Base-by-base conservation (phyloP, 1,140 invertebrate species). In the Drosophila melanica region DNA sequence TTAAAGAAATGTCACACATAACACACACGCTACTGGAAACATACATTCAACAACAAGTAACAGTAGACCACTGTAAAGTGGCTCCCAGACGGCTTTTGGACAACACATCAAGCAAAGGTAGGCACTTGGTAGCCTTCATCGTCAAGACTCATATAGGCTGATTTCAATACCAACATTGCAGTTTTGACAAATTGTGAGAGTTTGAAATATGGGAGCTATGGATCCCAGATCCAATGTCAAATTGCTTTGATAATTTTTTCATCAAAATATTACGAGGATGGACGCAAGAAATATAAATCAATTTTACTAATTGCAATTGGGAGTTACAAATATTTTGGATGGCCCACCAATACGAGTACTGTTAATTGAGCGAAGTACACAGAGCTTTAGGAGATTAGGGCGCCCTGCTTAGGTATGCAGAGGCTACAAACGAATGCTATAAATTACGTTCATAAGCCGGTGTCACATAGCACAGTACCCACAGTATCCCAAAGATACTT, bases 221-320 rank as follows among this genome's bases (percentile, higher is more conserved):
- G 18, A 18, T 18, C 18, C 18, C 1, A 18, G 20, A 23, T 2
- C 20, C 2, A 23, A 23, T 23, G 20, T 23, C 20, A 23, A 23
- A 23, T 23, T 23, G 3, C 2, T 23, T 23, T 23, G 20, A 23
- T 23, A 3, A 23, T 23, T 23, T 23, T 23, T 23, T 23, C 20
- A 23, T 3, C 20, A 23, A 23, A 23, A 2, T 3, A 23, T 23
- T 33, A 33, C 6, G 0, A 33, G 6, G 30, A 76, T 44, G 66
- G 62, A 50, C 60, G 58, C 63, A 77, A 79, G 73, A 89, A 84
- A 89, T 89, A 89, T 89, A 89, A 84, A 84, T 70, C 85, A 89
- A 89, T 89, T 81, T 81, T 62, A 41, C 84, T 90, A 89, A 89
- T 89, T 89, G 84, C 85, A 77, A 77, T 75, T 89, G 69, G 79